Percentiles rank a stretch among this genome's conserved stretches.
Evolutionary conservation across 64 coral and sea anemone species (phyloP).

Genomic region (Catalaphyllia jardinei): DNA sequence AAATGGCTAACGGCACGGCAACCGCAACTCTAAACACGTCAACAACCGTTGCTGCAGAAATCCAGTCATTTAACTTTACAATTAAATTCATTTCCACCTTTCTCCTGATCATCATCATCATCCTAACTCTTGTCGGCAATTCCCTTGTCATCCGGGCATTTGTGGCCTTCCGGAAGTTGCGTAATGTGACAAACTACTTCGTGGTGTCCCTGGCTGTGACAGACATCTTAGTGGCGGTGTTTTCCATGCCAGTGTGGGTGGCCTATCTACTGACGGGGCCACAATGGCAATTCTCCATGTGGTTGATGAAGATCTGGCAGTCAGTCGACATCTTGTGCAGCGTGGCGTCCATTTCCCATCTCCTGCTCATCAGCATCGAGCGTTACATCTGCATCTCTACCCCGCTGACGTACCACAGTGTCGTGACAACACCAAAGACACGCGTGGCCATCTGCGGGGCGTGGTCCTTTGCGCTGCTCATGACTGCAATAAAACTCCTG

Average conservation of each 20-base stretch:
- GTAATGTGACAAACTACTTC: slow-evolving; percentile 85
- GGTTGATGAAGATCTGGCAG: slow-evolving; percentile 66
- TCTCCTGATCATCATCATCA: slow-evolving; percentile 70
- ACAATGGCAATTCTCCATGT: slow-evolving; percentile 62
- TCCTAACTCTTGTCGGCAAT: slow-evolving; percentile 82
- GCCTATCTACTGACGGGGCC: slow-evolving; percentile 76
- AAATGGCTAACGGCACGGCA: not conserved
- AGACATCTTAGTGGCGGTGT: slow-evolving; percentile 86
- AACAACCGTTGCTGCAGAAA: not conserved
- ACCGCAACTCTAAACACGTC: slow-evolving; percentile 7
- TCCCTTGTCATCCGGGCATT: slow-evolving; percentile 85
- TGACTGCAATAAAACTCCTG: slow-evolving; percentile 63
- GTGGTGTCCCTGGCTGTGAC: slow-evolving; percentile 93
- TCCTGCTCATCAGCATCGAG: slow-evolving; percentile 85
- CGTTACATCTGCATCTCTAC: slow-evolving; percentile 88
- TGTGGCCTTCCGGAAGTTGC: slow-evolving; percentile 67
- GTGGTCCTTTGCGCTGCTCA: slow-evolving; percentile 67
- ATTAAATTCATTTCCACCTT: slow-evolving; percentile 65
- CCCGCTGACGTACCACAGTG: slow-evolving; percentile 72
- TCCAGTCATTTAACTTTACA: slow-evolving; percentile 33
- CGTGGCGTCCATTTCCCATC: slow-evolving; percentile 81
- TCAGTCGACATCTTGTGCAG: slow-evolving; percentile 83
- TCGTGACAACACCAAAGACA: slow-evolving; percentile 74
- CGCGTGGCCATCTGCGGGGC: slow-evolving; percentile 57
- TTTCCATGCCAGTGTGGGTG: slow-evolving; percentile 96